Evolutionary conservation across 2,888 invertebrate species (phyloP), one percentile per base, ranked within the genome.

Genomic region (Diabrotica balteata): DNA sequence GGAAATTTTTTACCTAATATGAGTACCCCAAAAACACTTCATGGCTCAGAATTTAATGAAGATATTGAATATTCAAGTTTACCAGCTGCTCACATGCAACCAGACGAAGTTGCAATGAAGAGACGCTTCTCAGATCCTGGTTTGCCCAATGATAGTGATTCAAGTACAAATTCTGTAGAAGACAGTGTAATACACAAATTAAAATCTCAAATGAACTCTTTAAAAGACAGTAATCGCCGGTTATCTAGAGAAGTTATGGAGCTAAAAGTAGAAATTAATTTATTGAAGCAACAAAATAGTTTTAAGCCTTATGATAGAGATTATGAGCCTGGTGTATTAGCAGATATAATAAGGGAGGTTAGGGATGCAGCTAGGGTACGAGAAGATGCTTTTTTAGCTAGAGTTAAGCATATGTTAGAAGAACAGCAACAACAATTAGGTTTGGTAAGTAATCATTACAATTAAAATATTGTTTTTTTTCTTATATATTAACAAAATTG

Each of bases 171-270:
- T 61, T 86, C 86, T 9, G 86, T 87, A 72, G 90, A 89, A 57
- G 88, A 87, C 72, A 85, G 88, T 72, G 81, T 90, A 57, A 82
- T 91, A 54, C 84, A 88, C 59, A 89, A 90, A 68, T 85, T 93
- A 46, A 87, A 92, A 72, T 92, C 92, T 77, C 93, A 93, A 85
- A 91, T 93, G 73, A 86, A 88, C 77, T 82, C 89, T 63, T 80
- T 93, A 75, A 92, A 91, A 80, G 89, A 91, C 75, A 87, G 88
- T 66, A 93, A 93, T 83, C 88, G 90, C 75, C 91, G 90, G 85
- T 87, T 93, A 79, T 91, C 88, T 78, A 89, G 90, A 80, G 93
- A 93, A 80, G 86, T 93, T 76, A 88, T 89, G 78, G 91, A 93
- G 77, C 89, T 92, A 67, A 90, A 90, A 86, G 89, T 91, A 86